Percentiles rank a stretch among this genome's conserved stretches.
These are phyloP conservation scores for Cranoglanis bouderius DNA, from an alignment of 2,113 vertebrate genomes.

Conservation along the genomic window DNA sequence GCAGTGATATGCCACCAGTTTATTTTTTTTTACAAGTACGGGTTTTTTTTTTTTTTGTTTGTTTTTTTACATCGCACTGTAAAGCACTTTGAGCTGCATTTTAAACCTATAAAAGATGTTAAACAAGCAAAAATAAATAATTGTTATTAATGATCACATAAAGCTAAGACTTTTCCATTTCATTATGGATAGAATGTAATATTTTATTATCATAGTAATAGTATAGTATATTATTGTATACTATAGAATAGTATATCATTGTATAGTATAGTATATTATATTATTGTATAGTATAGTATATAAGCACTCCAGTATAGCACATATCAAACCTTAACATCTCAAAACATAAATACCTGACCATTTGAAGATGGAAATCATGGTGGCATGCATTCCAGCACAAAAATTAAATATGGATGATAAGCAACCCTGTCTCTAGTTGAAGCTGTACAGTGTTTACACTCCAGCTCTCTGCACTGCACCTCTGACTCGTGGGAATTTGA, in stretches of 20 bases:
- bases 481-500: slow-evolving; percentile 28
- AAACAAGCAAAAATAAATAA: background rate
- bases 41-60: no score
- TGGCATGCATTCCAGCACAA: background rate
- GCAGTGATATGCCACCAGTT: no score
- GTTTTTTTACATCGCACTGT: background rate
- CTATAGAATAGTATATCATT: no score
- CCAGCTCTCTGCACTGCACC: background rate
- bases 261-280: no score
- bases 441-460: background rate
- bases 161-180: background rate
- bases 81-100: background rate
- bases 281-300: no score
- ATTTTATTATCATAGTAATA: background rate
- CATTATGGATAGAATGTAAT: background rate
- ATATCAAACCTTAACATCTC: background rate
- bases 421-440: background rate
- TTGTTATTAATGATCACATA: background rate
- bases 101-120: background rate
- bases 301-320: background rate
- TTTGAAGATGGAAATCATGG: background rate
- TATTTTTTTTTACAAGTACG: no score
- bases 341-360: background rate
- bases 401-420: background rate
- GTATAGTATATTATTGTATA: no score